Evolutionary conservation across 2,797 vertebrate genomes (phyloP), one percentile per base, ranked within the genome.

Genomic region (Xenopus petersii): DNA sequence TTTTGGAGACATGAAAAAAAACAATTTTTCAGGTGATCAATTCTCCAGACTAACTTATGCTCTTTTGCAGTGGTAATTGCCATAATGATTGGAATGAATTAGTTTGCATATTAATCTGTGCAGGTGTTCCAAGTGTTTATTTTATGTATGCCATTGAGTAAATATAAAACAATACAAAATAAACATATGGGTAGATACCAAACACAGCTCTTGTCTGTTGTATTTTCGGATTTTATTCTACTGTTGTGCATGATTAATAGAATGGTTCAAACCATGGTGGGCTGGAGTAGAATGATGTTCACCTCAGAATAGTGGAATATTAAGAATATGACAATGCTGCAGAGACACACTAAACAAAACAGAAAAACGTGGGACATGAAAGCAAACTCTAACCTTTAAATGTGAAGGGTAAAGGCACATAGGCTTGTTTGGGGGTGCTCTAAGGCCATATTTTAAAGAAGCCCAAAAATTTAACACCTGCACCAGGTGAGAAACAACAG

Each of bases 121-220:
- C 47, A 82, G 15, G 8, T 56, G 47, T 72, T 0, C 68, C 63
- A 80, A 75, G 30, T 16, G 62, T 82, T 75, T 83, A n/a, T 16
- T 21, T 56, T 56, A 5, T 47, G 55, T 16, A 11, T 71, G 10
- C 54, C 61, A 67, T 74, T 13, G 63, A 70, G 72, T 77, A 60
- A 12, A 36, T 63, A 60, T 30, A 74, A 81, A 84, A 81, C 66
- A 36, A 21, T 74, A 62, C 61, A 46, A 66, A 62, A 67, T 80
- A 71, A 74, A 70, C 74, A 80, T 66, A 70, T 56, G 71, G 83
- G 60, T 78, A 76, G 68, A 74, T 84, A 81, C 26, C 82, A 77
- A 81, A 84, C 76, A 84, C 81, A 81, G 77, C 72, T 73, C 54
- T 56, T 17, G 54, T 17, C 54, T 56, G 54, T 56, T 56, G 15